Conservation (phyloP, 30 jellyfish, hydroid and myxozoan species). For the Rhopilema esculentum region DNA sequence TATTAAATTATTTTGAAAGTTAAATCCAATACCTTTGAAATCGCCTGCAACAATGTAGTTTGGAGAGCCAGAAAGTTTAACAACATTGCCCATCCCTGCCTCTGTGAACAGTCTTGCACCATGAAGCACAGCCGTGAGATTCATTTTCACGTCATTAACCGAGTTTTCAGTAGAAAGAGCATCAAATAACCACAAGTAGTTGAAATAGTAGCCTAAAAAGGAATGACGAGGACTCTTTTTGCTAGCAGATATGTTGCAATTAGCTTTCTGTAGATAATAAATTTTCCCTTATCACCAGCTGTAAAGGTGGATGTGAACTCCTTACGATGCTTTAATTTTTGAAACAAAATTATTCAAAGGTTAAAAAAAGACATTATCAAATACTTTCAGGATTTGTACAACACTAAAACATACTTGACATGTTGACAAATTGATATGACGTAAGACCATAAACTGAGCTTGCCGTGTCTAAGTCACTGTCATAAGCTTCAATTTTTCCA, state of each 20-base stretch:
- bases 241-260: too few relatives aligned
- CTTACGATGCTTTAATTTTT: too few relatives aligned
- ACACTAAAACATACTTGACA: constrained; percentile 78
- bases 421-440: constrained; percentile 44
- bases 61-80: constrained; percentile 53
- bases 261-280: too few relatives aligned
- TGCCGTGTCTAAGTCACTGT: constrained; percentile 51
- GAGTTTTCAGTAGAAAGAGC: constrained; percentile 26
- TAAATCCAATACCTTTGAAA: constrained; percentile 57
- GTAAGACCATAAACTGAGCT: constrained; percentile 36
- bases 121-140: constrained; percentile 42
- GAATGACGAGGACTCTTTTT: not conserved
- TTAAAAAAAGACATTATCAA: too few relatives aligned
- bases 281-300: too few relatives aligned
- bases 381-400: too few relatives aligned
- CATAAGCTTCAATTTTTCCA: constrained; percentile 63
- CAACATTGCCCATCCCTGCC: constrained; percentile 42
- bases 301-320: too few relatives aligned
- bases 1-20: too few relatives aligned
- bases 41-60: constrained; percentile 49
- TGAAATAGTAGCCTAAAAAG: constrained; percentile 49
- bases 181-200: constrained; percentile 53
- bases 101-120: constrained; percentile 71
- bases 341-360: too few relatives aligned
- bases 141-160: constrained; percentile 37